Percentiles rank a stretch among this genome's conserved stretches.
Conservation (phyloP, 2,113 vertebrate genomes). For the Psammodynastes pulverulentus region DNA sequence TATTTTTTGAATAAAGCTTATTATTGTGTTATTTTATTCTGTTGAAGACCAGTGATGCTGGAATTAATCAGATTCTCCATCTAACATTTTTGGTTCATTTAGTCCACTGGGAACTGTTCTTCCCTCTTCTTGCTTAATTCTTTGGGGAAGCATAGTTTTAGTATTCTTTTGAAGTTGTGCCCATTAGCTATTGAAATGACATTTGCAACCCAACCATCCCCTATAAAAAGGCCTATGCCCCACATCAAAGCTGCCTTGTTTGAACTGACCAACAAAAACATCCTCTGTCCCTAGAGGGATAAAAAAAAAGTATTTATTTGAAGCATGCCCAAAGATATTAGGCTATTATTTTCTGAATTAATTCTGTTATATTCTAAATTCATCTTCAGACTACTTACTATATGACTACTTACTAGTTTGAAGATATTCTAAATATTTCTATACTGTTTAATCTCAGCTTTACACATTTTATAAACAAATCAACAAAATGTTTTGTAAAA, state of each 20-base stretch:
- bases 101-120: conserved; percentile 11
- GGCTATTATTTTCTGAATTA: conserved; percentile 19
- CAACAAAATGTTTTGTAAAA: conserved; percentile 8
- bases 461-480: background rate
- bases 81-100: conserved; percentile 22
- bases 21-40: background rate
- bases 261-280: conserved; percentile 4
- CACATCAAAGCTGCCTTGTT: conserved; percentile 14
- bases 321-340: conserved; percentile 17
- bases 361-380: conserved; percentile 14
- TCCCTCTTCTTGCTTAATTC: conserved; percentile 23
- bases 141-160: conserved; percentile 4
- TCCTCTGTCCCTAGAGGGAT: background rate
- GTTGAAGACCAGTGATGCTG: background rate
- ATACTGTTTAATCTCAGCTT: background rate
- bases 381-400: background rate
- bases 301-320: background rate
- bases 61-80: conserved; percentile 22
- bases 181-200: background rate
- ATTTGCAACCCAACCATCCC: background rate
- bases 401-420: background rate
- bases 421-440: background rate
- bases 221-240: background rate
- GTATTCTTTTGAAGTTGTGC: conserved; percentile 1
- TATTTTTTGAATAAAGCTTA: conserved; percentile 35